A percentile compares a stretch with the other conserved stretches of the same genome.
Evolutionary conservation across 2,888 invertebrate genomes (phyloP).

Genomic region (Agelastica alni): DNA sequence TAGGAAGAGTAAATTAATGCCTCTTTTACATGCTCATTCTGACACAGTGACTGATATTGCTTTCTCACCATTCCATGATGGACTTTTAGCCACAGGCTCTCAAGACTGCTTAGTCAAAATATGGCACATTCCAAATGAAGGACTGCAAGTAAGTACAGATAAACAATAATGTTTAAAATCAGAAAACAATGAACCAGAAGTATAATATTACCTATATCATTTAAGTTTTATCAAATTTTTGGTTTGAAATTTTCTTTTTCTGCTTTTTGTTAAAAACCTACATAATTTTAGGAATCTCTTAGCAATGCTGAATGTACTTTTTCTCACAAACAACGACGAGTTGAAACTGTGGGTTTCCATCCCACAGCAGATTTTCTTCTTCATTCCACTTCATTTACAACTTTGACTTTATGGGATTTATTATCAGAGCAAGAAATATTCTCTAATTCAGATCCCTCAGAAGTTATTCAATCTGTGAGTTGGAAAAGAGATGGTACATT

Average conservation of each 20-base stretch:
- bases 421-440: slow-evolving; percentile 80
- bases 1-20: slow-evolving; percentile 86
- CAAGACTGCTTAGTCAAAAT: slow-evolving; percentile 88
- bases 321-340: slow-evolving; percentile 80
- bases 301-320: slow-evolving; percentile 80
- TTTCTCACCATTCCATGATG: slow-evolving; percentile 95
- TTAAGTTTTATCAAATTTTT: too few relatives aligned
- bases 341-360: slow-evolving; percentile 90
- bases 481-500: slow-evolving; percentile 88
- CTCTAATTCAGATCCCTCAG: slow-evolving; percentile 71
- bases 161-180: too few relatives aligned
- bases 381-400: slow-evolving; percentile 81
- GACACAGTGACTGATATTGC: slow-evolving; percentile 94
- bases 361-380: slow-evolving; percentile 89
- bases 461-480: slow-evolving; percentile 85
- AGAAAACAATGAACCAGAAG: too few relatives aligned
- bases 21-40: slow-evolving; percentile 80
- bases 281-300: slow-evolving; percentile 66
- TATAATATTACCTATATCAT: too few relatives aligned
- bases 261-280: too few relatives aligned
- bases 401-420: slow-evolving; percentile 85
- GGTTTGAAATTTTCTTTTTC: too few relatives aligned
- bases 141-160: slow-evolving; percentile 58
- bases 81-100: slow-evolving; percentile 86
- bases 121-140: slow-evolving; percentile 86